phyloP scores from a whole-genome alignment of 2,888 invertebrate genomes.

The Oscheius myriophilus region DNA sequence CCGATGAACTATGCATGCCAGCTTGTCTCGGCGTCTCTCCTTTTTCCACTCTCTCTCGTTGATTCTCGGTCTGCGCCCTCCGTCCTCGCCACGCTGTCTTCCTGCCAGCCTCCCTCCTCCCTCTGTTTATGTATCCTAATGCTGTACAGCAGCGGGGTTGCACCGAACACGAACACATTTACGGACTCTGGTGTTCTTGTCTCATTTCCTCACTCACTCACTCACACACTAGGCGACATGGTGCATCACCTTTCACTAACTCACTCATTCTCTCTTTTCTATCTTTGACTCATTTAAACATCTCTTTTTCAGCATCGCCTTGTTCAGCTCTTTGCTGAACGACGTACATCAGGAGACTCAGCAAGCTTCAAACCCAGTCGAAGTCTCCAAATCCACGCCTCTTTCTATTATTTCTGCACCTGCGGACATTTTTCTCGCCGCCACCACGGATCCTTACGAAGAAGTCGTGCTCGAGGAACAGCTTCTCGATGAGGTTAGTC shows the following conservation, averaged over 20 bases:
- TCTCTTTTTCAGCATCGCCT: slow-evolving; percentile 26
- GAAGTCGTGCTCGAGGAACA: slow-evolving; percentile 28
- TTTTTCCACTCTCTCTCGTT: background rate
- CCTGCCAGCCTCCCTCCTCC: slow-evolving; percentile 2
- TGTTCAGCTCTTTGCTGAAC: slow-evolving; percentile 20
- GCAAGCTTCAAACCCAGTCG: background rate
- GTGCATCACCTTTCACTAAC: too few relatives aligned
- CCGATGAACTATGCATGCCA: slow-evolving; percentile 23
- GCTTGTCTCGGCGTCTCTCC: background rate
- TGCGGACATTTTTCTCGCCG: background rate
- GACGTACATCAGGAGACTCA: background rate
- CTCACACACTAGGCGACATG: too few relatives aligned
- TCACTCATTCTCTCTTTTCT: background rate
- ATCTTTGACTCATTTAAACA: background rate
- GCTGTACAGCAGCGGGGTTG: background rate
- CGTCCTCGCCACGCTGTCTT: background rate
- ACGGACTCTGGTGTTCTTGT: slow-evolving; percentile 1
- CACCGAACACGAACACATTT: slow-evolving; percentile 15
- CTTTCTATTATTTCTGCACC: slow-evolving; percentile 3
- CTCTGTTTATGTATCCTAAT: slow-evolving; percentile 19
- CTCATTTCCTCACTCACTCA: slow-evolving; percentile 3
- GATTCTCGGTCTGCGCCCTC: background rate
- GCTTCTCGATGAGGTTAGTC: slow-evolving; percentile 32
- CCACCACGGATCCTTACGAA: slow-evolving; percentile 22
- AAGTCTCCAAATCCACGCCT: slow-evolving; percentile 5